Evolutionary conservation across 1,140 invertebrate genomes (phyloP).

Genomic region (Trinorchestia longiramus): DNA sequence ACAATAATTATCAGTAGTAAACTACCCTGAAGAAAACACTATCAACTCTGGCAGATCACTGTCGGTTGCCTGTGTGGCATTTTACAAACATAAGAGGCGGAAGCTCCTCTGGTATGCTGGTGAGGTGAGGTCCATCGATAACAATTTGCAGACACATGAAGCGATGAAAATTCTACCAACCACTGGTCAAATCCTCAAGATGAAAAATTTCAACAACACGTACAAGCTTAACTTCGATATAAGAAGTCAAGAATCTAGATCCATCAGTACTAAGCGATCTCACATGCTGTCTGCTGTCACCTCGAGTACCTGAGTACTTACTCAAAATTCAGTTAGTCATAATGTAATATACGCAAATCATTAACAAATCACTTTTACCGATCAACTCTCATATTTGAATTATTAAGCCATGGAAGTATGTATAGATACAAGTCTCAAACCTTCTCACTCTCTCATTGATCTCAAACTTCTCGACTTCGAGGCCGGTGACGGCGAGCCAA

Average conservation of each 20-base stretch:
- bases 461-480: neutral
- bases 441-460: neutral
- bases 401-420: neutral
- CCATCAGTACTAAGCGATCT: neutral
- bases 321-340: neutral
- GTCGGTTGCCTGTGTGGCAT: too few species aligned
- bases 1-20: too few species aligned
- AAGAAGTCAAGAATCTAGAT: neutral
- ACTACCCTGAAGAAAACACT: too few species aligned
- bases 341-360: neutral
- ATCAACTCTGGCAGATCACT: too few species aligned
- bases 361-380: neutral
- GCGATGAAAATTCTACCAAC: too few species aligned
- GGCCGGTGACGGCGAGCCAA: neutral
- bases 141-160: too few species aligned
- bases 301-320: neutral
- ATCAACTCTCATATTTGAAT: neutral
- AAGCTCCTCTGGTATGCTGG: too few species aligned
- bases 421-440: neutral
- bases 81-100: too few species aligned
- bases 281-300: neutral
- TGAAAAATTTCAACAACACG: neutral
- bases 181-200: neutral
- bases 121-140: too few species aligned
- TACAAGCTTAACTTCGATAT: neutral